A percentile compares a stretch with the other conserved stretches of the same genome.
Conservation (phyloP, 2,113 vertebrate genomes). For the Eurypyga helias region DNA sequence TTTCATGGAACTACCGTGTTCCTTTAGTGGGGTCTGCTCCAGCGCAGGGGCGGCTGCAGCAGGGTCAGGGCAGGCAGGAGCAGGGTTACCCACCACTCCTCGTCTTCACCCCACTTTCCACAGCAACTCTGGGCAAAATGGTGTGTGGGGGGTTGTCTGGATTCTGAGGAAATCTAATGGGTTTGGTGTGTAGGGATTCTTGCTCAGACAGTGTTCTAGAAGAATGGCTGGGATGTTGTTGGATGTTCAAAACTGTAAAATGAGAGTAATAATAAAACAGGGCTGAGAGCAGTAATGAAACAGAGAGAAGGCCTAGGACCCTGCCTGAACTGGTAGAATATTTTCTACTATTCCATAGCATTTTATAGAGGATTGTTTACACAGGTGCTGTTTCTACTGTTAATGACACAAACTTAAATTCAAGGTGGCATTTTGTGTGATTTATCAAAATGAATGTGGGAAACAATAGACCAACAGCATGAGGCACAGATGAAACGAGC, state of each 20-base stretch:
- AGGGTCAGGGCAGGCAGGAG: background rate
- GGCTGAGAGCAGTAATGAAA: background rate
- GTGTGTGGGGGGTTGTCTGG: background rate
- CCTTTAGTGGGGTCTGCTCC: background rate
- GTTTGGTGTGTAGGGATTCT: background rate
- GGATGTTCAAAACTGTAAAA: background rate
- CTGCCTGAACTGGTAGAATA: background rate
- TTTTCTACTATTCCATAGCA: background rate
- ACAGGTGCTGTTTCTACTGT: background rate
- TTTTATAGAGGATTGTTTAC: background rate
- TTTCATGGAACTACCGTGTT: background rate
- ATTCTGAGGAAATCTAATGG: background rate
- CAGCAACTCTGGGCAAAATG: background rate
- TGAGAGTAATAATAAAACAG: background rate
- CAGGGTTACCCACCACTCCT: background rate
- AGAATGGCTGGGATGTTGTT: background rate
- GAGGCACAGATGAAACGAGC: constrained; percentile 19
- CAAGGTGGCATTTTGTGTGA: background rate
- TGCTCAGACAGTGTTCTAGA: background rate
- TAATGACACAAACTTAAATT: constrained; percentile 27
- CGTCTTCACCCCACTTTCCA: background rate
- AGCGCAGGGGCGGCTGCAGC: background rate
- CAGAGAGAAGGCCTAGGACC: background rate
- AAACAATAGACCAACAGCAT: constrained; percentile 36
- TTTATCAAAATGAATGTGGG: constrained; percentile 17